These are phyloP conservation scores for Semnopithecus entellus DNA, from an alignment of 2,113 vertebrate species.

Conservation along the genomic window DNA sequence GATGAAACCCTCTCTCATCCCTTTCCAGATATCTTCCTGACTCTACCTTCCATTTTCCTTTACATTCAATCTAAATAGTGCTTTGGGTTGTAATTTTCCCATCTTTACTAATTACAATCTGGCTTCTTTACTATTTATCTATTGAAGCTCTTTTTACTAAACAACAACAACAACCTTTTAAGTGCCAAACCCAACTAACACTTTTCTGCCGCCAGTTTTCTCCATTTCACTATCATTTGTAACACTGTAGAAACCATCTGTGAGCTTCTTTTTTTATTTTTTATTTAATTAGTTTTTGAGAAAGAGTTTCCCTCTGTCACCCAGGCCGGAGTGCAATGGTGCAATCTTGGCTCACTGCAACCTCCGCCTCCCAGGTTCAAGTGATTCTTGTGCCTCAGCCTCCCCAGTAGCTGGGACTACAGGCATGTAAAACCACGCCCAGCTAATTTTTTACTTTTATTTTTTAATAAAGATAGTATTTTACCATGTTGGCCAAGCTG, in stretches of 20 bases:
- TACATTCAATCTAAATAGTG: not conserved
- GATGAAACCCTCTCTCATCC: not conserved
- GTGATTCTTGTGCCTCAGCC: no score
- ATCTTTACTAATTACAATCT: not conserved
- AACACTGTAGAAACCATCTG: not conserved
- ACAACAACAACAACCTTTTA: not conserved
- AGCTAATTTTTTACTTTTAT: no score
- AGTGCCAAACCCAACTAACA: not conserved
- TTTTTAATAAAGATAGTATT: no score
- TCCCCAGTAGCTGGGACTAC: no score
- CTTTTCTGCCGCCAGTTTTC: not conserved
- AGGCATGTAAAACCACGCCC: no score
- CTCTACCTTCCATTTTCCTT: not conserved
- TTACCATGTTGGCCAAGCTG: no score
- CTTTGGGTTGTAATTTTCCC: not conserved
- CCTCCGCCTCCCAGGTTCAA: no score
- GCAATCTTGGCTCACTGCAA: no score
- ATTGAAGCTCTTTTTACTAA: not conserved
- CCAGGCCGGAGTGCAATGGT: no score
- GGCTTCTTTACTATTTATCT: not conserved
- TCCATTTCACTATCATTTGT: not conserved
- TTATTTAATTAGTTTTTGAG: no score
- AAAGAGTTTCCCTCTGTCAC: no score
- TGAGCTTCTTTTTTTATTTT: not conserved
- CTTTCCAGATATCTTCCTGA: not conserved